Conservation (phyloP, 2,113 vertebrate genomes). For the Trichechus manatus region DNA sequence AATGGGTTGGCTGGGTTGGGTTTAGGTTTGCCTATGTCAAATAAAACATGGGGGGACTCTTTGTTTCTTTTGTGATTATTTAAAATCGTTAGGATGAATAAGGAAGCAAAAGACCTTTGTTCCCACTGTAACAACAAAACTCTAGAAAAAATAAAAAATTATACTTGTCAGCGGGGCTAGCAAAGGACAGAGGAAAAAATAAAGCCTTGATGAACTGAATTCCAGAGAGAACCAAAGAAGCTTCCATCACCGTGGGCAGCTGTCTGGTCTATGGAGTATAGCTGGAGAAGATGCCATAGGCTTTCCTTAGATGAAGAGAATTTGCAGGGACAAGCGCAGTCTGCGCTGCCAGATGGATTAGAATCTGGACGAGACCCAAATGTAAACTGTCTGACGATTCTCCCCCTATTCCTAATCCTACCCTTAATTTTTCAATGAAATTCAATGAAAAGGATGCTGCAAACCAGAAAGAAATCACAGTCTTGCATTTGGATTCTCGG, state of each 20-base stretch:
- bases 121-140: background rate
- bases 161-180: background rate
- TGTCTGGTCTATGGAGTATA: background rate
- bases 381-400: background rate
- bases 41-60: background rate
- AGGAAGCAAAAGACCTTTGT: slow-evolving; percentile 11
- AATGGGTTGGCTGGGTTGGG: too few species aligned
- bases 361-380: background rate
- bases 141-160: background rate
- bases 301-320: background rate
- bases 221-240: background rate
- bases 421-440: slow-evolving; percentile 7
- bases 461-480: background rate
- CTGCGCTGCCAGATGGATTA: background rate
- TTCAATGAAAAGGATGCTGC: background rate
- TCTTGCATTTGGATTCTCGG: background rate
- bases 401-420: background rate
- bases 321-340: background rate
- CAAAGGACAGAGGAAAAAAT: background rate
- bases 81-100: slow-evolving; percentile 26
- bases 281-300: background rate
- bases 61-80: slow-evolving; percentile 9
- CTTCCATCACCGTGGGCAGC: background rate
- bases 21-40: slow-evolving; percentile 28
- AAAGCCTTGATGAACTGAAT: background rate